Evolutionary conservation across 2,797 vertebrate species (phyloP), one percentile per base, ranked within the genome.

Genomic region (Adelosebastes latens): DNA sequence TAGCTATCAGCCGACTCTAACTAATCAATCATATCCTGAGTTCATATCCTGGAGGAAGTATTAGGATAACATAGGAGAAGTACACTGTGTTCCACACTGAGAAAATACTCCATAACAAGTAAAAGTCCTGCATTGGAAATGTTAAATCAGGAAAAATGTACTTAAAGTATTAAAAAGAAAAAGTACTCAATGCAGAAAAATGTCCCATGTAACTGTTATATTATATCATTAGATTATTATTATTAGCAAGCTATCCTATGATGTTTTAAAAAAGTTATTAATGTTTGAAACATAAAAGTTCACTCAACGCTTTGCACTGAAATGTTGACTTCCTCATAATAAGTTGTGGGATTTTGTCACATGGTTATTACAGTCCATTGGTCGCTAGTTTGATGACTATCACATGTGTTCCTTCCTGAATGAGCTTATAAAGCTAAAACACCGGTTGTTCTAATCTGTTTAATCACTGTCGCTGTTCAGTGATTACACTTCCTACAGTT

Each of bases 11-110:
- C 39, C 9, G 72, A 29, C 29, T 71, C 0, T 1, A 20, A 63
- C 27, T 11, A 32, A 62, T 13, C 60, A 58, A 32, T 39, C 53
- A n/a, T 22, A 55, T 82, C 66, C 65, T n/a, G 66, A 72, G 70
- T 29, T 82, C 10, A 42, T 73, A 2, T 6, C 22, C 14, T n/a
- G 10, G 36, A 22, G 65, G 65, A 13, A 2, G 25, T 8, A 52
- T 25, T 42, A 4, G 52, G 52, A 55, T 56, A 3, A 6, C 13
- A 8, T 25, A 56, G 18, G 46, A 49, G 20, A n/a, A 52, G 58
- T 60, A 29, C 20, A 39, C 22, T 8, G 4, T 20, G 2, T 27
- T 20, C 12, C 22, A 24, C 22, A 42, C 34, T 39, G 22, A 9
- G 12, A 16, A 25, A 56, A 16, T 32, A 32, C 34, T 39, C 12